Evolutionary conservation across 2,888 invertebrate genomes (phyloP), one percentile per base, ranked within the genome.

Genomic region (Parasteatoda lunata): DNA sequence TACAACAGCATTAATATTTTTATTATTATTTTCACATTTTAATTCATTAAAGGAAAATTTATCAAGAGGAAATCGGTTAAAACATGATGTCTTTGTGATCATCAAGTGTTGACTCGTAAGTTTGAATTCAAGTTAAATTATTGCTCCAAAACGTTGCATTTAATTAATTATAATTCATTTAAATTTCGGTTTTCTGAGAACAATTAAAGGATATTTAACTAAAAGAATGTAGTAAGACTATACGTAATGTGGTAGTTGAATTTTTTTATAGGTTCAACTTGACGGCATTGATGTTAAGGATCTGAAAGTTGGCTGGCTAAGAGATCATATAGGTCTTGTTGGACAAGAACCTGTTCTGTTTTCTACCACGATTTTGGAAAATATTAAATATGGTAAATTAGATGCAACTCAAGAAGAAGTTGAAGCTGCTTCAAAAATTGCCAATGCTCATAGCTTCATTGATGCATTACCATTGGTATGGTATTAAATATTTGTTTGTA

Each of bases 371-470:
- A 93, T 94, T 80, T 92, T 91, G 15, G 93, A 93, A 89, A 94
- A 94, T 89, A 93, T 94, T 80, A 91, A 92, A 64, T 92, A 92
- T 84, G 93, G 93, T 1, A 81, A 87, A 45, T 75, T 65, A 30
- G 77, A 86, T 7, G 89, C 88, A 47, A 87, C 88, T 1, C 49
- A 84, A 48, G 93, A 94, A 78, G 95, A 96, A 90, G 94, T 96
- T 86, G 93, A 94, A 90, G 92, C 93, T 45, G 96, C 96, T 0
- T 94, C 96, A 2, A 94, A 94, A 90, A 94, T 94, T 91, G 95
- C 96, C 3, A 95, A 96, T 90, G 96, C 96, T 85, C 96, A 96
- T 90, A 94, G 94, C 89, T 96, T 96, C 91, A 96, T 96, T 90
- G 52, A 75, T 13, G 76, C 76, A 13, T 71, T 90, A 3, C 90